phyloP scores from a whole-genome alignment of 1,140 invertebrate genomes.

The Apis cerana region DNA sequence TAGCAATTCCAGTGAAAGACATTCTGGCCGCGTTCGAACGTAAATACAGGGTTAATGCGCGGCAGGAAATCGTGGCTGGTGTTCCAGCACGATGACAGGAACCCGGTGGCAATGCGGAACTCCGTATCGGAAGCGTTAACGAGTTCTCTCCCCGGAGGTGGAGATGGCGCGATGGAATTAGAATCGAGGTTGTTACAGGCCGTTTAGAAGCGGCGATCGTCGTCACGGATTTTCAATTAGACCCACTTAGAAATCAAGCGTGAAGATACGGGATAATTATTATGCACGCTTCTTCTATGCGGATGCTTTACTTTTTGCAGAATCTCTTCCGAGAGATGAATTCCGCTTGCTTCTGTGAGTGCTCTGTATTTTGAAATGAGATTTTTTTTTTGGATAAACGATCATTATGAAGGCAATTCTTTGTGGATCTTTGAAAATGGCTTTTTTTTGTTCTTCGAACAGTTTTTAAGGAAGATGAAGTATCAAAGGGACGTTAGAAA shows the following conservation, averaged over 20 bases:
- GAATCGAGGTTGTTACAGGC: constrained; percentile 40
- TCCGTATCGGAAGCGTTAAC: constrained; percentile 42
- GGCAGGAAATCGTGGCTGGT: constrained; percentile 5
- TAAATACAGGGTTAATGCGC: constrained; percentile 44
- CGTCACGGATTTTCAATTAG: constrained; percentile 37
- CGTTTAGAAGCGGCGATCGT: constrained; percentile 27
- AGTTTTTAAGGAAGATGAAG: no score
- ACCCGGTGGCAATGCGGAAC: constrained; percentile 16
- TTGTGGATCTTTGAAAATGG: no score
- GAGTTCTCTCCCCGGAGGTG: constrained; percentile 21
- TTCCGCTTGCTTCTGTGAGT: no score
- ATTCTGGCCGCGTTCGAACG: constrained; percentile 15
- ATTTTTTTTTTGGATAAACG: no score
- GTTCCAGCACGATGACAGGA: constrained; percentile 7
- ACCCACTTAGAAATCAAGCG: constrained; percentile 16
- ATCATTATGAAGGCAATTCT: no score
- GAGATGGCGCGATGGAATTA: constrained; percentile 25
- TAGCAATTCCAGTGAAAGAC: constrained; percentile 9
- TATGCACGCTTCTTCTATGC: background rate
- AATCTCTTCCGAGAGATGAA: no score
- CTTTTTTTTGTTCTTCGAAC: no score
- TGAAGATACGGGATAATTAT: background rate
- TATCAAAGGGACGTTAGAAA: no score
- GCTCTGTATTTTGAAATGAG: no score
- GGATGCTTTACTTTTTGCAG: background rate